phyloP scores from a whole-genome alignment of 2,888 invertebrate species.

The Ennomos quercinarius region DNA sequence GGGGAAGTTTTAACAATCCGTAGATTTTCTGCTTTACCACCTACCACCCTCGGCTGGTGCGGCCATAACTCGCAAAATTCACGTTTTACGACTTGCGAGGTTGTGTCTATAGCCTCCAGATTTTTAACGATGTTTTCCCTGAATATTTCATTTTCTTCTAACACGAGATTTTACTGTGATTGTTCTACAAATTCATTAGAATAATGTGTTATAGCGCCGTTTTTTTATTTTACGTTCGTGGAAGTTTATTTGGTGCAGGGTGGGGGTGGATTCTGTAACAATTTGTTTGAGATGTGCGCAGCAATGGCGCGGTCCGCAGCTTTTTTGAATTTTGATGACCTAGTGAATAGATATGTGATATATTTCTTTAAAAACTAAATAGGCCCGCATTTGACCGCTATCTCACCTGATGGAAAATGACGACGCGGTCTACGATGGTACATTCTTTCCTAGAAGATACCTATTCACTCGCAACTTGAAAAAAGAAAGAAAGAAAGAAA shows the following conservation, averaged over 20 bases:
- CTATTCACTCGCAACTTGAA: no score
- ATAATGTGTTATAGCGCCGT: slow-evolving; percentile 22
- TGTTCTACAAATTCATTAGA: slow-evolving; percentile 32
- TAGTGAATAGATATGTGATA: no score
- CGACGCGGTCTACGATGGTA: no score
- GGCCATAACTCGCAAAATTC: slow-evolving; percentile 37
- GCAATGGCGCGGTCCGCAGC: no score
- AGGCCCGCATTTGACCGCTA: no score
- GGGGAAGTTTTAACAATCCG: slow-evolving; percentile 34
- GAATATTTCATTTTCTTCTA: slow-evolving; percentile 39
- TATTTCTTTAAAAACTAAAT: no score
- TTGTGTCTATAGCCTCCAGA: slow-evolving; percentile 29
- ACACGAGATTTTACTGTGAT: slow-evolving; percentile 40
- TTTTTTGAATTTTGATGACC: no score
- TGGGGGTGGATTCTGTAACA: neutral
- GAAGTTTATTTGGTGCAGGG: slow-evolving; percentile 7
- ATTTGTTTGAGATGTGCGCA: neutral
- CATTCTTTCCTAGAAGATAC: no score
- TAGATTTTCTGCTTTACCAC: slow-evolving; percentile 29
- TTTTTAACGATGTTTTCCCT: slow-evolving; percentile 34
- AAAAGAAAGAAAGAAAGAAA: no score
- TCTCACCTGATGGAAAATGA: no score
- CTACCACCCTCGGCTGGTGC: slow-evolving; percentile 25
- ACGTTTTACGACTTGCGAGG: slow-evolving; percentile 39
- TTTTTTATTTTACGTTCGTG: slow-evolving; percentile 10